Percentiles rank a stretch among this genome's conserved stretches.
Conservation (phyloP, 2,888 invertebrate genomes). For the Spodoptera exigua region DNA sequence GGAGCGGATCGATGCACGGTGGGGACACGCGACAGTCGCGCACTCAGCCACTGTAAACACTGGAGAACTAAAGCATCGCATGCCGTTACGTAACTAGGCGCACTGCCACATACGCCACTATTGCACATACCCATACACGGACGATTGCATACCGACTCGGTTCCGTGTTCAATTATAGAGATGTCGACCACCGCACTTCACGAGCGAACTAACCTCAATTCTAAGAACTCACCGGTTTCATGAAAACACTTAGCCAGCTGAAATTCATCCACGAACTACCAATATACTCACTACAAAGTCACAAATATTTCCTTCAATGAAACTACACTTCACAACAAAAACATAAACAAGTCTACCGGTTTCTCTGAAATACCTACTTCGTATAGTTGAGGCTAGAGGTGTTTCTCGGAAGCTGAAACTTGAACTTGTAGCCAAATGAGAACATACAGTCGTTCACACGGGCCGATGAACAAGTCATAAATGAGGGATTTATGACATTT, state of each 20-base stretch:
- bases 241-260: no score
- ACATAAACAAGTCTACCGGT: neutral
- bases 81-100: conserved; percentile 79
- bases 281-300: neutral
- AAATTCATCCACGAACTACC: no score
- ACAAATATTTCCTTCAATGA: conserved; percentile 4
- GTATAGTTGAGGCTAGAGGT: neutral
- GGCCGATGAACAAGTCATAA: no score
- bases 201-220: conserved; percentile 24
- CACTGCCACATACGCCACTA: conserved; percentile 54
- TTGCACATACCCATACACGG: conserved; percentile 58
- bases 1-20: conserved; percentile 88
- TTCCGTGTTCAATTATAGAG: conserved; percentile 58
- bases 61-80: conserved; percentile 74
- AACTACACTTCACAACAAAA: conserved; percentile 16
- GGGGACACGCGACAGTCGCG: conserved; percentile 87
- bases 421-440: conserved; percentile 1
- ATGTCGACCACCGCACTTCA: conserved; percentile 37
- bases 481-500: no score
- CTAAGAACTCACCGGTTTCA: conserved; percentile 7
- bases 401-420: conserved; percentile 20
- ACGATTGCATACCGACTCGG: conserved; percentile 49
- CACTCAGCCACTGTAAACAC: conserved; percentile 83
- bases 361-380: neutral
- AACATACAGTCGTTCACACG: no score